Conservation (phyloP, 2,797 vertebrate species). For the Fistularia tabacaria region DNA sequence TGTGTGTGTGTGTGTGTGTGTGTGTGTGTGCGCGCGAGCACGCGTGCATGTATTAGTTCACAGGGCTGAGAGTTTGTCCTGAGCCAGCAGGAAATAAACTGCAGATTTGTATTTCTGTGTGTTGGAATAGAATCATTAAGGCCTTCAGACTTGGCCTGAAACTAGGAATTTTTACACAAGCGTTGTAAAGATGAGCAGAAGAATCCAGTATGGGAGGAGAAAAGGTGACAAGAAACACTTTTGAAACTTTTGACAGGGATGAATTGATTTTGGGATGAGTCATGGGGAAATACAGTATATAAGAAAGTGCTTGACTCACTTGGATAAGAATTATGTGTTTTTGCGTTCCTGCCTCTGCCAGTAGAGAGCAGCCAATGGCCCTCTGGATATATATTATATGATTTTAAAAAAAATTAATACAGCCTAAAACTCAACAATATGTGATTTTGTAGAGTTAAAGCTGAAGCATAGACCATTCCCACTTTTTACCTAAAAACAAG, state of each 20-base stretch:
- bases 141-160: constrained; percentile 40
- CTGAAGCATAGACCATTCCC: no score
- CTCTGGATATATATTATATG: no score
- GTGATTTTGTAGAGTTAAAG: no score
- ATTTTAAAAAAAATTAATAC: no score
- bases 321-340: not conserved
- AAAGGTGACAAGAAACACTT: constrained; percentile 6
- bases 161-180: constrained; percentile 30
- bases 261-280: not conserved
- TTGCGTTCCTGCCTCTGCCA: no score
- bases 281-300: not conserved
- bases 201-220: constrained; percentile 6
- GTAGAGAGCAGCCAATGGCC: no score
- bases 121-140: constrained; percentile 35
- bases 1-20: not conserved
- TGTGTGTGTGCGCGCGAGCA: constrained; percentile 15
- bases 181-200: constrained; percentile 18
- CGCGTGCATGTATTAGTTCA: not conserved
- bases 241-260: no score
- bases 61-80: constrained; percentile 21
- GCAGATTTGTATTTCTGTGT: constrained; percentile 47
- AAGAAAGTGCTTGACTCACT: not conserved
- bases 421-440: no score
- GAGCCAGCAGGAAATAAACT: constrained; percentile 52
- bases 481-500: no score